These are phyloP conservation scores for Peromyscus melanophrys DNA, from an alignment of 2,797 vertebrate genomes.

Conservation along the genomic window DNA sequence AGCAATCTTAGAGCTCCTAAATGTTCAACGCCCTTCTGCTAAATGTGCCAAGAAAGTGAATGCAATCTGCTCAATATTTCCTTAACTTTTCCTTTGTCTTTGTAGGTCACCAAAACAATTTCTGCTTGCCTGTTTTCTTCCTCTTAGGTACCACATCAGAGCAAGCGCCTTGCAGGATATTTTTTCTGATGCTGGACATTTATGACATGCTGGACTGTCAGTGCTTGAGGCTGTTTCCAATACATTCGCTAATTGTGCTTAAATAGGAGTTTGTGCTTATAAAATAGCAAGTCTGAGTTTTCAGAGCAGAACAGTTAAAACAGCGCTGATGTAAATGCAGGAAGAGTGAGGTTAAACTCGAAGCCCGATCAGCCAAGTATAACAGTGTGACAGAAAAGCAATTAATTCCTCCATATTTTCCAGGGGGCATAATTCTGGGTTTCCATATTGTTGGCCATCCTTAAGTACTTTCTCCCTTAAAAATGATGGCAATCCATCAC, in stretches of 20 bases:
- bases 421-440: neutral
- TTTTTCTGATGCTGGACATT: conserved; percentile 62
- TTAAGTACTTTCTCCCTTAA: conserved; percentile 62
- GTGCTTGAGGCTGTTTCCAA: conserved; percentile 71
- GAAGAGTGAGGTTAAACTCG: conserved; percentile 51
- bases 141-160: conserved; percentile 15
- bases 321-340: conserved; percentile 65
- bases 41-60: conserved; percentile 59
- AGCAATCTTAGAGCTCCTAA: conserved; percentile 64
- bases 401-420: conserved; percentile 64
- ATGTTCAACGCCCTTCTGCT: conserved; percentile 46
- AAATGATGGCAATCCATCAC: conserved; percentile 47
- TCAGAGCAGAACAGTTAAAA: conserved; percentile 76
- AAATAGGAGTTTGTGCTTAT: conserved; percentile 52
- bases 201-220: conserved; percentile 63
- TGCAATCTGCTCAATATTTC: conserved; percentile 56
- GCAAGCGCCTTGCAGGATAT: neutral
- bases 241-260: conserved; percentile 76
- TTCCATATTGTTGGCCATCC: conserved; percentile 43
- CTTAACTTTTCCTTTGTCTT: conserved; percentile 54
- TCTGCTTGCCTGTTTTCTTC: conserved; percentile 25
- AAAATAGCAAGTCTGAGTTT: conserved; percentile 76
- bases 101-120: conserved; percentile 61
- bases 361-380: conserved; percentile 55
- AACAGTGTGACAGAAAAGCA: conserved; percentile 43